Conservation (phyloP, 2,888 invertebrate genomes). For the Bruchidius siliquastri region DNA sequence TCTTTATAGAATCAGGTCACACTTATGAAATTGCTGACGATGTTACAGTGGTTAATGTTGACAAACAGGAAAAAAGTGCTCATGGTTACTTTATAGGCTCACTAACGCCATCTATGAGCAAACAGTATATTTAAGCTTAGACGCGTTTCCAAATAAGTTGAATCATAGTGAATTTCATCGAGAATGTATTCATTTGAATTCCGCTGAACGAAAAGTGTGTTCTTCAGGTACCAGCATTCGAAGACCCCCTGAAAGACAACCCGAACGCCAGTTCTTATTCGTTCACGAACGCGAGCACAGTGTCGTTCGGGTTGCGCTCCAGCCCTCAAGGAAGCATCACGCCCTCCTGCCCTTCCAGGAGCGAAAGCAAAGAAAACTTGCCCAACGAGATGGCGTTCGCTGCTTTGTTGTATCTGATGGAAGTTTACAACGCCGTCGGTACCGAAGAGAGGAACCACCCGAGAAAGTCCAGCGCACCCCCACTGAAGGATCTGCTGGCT, state of each 20-base stretch:
- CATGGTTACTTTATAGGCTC: too few relatives aligned
- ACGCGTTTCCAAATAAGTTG: too few relatives aligned
- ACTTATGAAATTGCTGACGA: too few relatives aligned
- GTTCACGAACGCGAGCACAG: slow-evolving; percentile 31
- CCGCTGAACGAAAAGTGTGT: too few relatives aligned
- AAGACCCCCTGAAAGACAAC: slow-evolving; percentile 41
- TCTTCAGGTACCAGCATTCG: slow-evolving; percentile 4
- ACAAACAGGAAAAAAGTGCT: too few relatives aligned
- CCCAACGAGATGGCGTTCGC: slow-evolving; percentile 35
- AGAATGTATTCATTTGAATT: too few relatives aligned
- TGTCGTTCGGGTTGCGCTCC: slow-evolving; percentile 33
- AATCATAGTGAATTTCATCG: too few relatives aligned
- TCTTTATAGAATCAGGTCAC: too few relatives aligned
- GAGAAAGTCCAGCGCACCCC: slow-evolving; percentile 70
- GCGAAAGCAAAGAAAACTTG: slow-evolving; percentile 15
- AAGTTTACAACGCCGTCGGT: slow-evolving; percentile 67
- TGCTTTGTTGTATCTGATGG: slow-evolving; percentile 52
- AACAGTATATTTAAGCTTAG: too few relatives aligned
- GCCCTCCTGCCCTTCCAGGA: neutral
- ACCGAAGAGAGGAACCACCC: slow-evolving; percentile 71
- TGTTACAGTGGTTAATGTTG: too few relatives aligned
- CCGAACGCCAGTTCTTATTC: slow-evolving; percentile 24
- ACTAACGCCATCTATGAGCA: too few relatives aligned
- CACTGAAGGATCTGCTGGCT: slow-evolving; percentile 63
- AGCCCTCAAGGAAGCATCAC: neutral